These are phyloP conservation scores for Dyspetes luteomarginatus DNA, from an alignment of 2,888 invertebrate species.

Conservation along the genomic window DNA sequence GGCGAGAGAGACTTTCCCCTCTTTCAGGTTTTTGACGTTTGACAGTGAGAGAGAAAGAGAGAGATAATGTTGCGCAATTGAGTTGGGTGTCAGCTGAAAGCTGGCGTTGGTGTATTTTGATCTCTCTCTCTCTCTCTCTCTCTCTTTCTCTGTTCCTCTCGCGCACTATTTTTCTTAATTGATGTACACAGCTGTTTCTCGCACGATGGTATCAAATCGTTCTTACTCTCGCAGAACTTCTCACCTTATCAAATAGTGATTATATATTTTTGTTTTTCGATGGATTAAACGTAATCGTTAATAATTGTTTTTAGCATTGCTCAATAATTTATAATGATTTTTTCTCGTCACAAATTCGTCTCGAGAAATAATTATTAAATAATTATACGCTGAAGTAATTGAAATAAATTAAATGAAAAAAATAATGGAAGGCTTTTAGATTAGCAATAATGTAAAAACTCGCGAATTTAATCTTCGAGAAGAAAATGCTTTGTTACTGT, in stretches of 20 bases:
- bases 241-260: conserved; percentile 24
- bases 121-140: not conserved
- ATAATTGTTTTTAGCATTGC: too few species aligned
- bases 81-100: conserved; percentile 13
- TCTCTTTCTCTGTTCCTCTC: not conserved
- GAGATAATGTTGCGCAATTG: conserved; percentile 54
- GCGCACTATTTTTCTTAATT: too few species aligned
- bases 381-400: too few species aligned
- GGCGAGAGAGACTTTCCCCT: conserved; percentile 45
- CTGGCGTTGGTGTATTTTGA: conserved; percentile 1
- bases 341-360: not conserved
- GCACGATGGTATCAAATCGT: not conserved
- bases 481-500: conserved; percentile 34
- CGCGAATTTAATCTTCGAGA: too few species aligned
- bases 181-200: conserved; percentile 34
- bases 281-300: too few species aligned
- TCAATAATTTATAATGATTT: not conserved
- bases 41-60: not conserved
- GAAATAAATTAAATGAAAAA: too few species aligned
- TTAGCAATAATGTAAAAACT: too few species aligned
- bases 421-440: too few species aligned
- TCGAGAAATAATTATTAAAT: not conserved
- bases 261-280: not conserved
- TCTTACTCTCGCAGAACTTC: not conserved
- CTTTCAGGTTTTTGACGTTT: conserved; percentile 12